Evolutionary conservation across 2,113 vertebrate genomes (phyloP).

Genomic region (Aleadryas rufinucha): DNA sequence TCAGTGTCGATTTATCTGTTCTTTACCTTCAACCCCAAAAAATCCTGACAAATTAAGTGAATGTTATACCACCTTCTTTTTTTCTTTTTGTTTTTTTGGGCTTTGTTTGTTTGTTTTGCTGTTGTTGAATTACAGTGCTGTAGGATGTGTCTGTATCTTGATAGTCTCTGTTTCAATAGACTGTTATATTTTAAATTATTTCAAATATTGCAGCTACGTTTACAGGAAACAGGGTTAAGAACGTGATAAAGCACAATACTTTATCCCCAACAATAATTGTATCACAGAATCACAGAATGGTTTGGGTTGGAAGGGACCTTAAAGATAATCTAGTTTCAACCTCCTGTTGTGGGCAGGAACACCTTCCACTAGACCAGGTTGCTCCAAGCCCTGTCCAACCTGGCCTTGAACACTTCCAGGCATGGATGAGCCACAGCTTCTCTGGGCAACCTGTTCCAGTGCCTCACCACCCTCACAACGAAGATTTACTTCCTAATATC

Average conservation of each 20-base stretch:
- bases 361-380: not conserved
- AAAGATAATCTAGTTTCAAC: not conserved
- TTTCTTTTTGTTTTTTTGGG: not conserved
- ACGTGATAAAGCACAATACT: not conserved
- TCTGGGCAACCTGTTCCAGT: not conserved
- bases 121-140: not conserved
- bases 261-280: not conserved
- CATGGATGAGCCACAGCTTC: not conserved
- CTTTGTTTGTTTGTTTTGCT: not conserved
- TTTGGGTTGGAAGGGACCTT: not conserved
- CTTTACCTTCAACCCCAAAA: not conserved
- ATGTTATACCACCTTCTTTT: not conserved
- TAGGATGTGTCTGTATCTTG: slow-evolving; percentile 9
- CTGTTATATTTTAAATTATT: not conserved
- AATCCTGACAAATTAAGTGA: slow-evolving; percentile 44
- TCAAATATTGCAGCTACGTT: not conserved
- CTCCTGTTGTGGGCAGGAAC: not conserved
- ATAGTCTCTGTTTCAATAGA: slow-evolving; percentile 15
- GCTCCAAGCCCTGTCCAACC: not conserved
- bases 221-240: slow-evolving; percentile 9
- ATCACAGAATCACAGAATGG: not conserved
- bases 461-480: not conserved
- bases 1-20: slow-evolving; percentile 55
- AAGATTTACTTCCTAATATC: not conserved
- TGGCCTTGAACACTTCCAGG: not conserved